Evolutionary conservation across 2,888 invertebrate species (phyloP), one percentile per base, ranked within the genome.

Genomic region (Drosophila flavopinicola): DNA sequence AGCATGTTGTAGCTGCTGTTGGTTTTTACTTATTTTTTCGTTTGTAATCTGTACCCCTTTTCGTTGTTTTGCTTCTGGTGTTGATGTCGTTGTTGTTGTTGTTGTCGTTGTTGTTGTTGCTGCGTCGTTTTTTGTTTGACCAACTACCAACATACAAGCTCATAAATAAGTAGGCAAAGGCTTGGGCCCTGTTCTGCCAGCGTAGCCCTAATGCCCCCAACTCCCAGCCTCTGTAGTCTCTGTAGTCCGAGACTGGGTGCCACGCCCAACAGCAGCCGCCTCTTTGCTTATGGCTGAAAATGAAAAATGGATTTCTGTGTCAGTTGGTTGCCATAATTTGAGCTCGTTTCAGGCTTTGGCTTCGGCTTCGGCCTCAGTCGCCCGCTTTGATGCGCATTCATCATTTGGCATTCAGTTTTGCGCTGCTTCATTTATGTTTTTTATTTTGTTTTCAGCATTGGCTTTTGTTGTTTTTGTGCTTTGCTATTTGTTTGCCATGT

Each of bases 251-350:
- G 33, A 9, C 13, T 32, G 30, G 35, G n/a, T 33, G 57, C 63
- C 61, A 67, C 68, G 56, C 57, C 63, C 20, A 65, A 27, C 17
- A 52, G 37, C 48, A 23, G 64, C 38, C 54, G 9, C 74, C 67
- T 64, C 64, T 59, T 70, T 56, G 59, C 58, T 71, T 78, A 53
- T 75, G 73, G 72, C 56, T 75, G 83, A 66, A 85, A 86, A 85
- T 83, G 86, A 84, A 86, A 86, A 83, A 83, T 83, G 84, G 83
- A 83, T 86, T 83, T 83, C 84, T 83, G 80, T 83, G 83, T 86
- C 86, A 83, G 83, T 83, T 83, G 80, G 80, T 86, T 85, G 79
- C 80, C 84, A 86, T 84, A 83, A 83, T 83, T 83, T 83, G 35
- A 70, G 72, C 66, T 66, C 75, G 66, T 57, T 76, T 78, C 73